Percentiles rank a stretch among this genome's conserved stretches.
Evolutionary conservation across 2,888 invertebrate species (phyloP).

Genomic region (Pterostichus madidus): DNA sequence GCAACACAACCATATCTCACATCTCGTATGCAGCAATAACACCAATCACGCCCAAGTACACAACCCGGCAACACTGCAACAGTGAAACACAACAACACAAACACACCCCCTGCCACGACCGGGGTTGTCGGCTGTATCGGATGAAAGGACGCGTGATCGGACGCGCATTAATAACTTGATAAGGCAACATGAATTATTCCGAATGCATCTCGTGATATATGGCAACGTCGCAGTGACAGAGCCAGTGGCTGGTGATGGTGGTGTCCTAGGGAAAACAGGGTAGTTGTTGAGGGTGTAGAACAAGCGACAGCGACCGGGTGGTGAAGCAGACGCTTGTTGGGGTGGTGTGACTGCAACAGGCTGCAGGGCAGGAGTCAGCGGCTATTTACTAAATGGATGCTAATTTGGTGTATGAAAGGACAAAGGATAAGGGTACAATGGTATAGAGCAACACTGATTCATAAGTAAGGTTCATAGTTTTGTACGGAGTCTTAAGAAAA

Average conservation of each 20-base stretch:
- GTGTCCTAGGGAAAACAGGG: background rate
- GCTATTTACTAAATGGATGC: background rate
- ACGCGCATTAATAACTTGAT: conserved; percentile 56
- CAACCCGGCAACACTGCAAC: conserved; percentile 9
- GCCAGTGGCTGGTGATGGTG: background rate
- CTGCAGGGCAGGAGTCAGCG: background rate
- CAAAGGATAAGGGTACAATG: no score
- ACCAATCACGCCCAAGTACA: conserved; percentile 35
- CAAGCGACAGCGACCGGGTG: background rate
- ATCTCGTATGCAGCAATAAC: conserved; percentile 34
- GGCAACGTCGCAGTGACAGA: conserved; percentile 16
- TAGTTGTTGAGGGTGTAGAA: background rate
- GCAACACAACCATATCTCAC: background rate
- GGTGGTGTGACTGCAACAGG: background rate
- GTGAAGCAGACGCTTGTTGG: background rate
- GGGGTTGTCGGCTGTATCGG: conserved; percentile 9
- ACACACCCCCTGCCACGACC: background rate
- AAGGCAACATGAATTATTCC: conserved; percentile 61
- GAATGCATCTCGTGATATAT: conserved; percentile 53
- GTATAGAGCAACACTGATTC: no score
- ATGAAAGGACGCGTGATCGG: conserved; percentile 51
- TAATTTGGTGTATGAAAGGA: background rate
- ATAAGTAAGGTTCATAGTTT: no score
- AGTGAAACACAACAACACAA: background rate
- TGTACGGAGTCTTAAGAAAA: no score